Conservation (phyloP, 1,140 invertebrate species). For the Sinella curviseta region DNA sequence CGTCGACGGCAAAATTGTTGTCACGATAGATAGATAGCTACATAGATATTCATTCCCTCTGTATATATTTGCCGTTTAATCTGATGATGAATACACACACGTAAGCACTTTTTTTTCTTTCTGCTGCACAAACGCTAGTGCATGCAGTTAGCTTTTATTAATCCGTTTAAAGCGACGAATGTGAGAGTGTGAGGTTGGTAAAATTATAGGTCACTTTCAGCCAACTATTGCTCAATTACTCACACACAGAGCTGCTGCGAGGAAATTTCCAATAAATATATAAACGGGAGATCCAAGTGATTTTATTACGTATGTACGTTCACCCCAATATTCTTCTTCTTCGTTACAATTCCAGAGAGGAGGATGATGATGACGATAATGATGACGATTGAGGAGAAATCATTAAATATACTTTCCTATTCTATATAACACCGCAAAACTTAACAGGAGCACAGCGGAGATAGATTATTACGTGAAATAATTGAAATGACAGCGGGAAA, state of each 20-base stretch:
- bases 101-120: neutral
- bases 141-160: neutral
- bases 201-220: neutral
- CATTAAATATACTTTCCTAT: neutral
- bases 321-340: neutral
- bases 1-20: neutral
- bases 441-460: too few relatives aligned
- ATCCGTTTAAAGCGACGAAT: neutral
- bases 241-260: too few relatives aligned
- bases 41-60: too few relatives aligned
- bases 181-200: neutral
- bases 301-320: neutral
- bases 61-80: neutral
- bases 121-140: neutral
- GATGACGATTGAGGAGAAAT: neutral
- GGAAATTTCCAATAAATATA: neutral
- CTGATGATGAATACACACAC: neutral
- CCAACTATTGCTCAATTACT: neutral
- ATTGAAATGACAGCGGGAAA: neutral
- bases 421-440: too few relatives aligned
- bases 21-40: neutral
- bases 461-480: neutral
- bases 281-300: neutral
- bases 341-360: neutral
- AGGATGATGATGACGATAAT: neutral